Evolutionary conservation across 2,113 vertebrate genomes (phyloP), one percentile per base, ranked within the genome.

Genomic region (Cochlearius cochlearius): DNA sequence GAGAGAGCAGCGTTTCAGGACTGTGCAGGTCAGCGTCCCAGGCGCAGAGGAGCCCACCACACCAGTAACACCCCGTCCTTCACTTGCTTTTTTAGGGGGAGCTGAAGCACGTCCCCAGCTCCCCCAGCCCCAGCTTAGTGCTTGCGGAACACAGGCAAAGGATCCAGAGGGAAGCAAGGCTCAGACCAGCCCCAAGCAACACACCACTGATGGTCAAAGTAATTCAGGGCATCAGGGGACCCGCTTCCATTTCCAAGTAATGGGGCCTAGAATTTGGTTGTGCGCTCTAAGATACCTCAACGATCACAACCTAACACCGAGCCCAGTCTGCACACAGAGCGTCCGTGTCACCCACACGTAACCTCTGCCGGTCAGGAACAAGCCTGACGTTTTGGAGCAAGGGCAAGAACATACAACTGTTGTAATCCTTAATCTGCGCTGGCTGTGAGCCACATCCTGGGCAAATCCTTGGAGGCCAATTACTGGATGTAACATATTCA

Each of bases 241-340:
- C 47, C 13, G 4, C 8, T 84, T 6, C 39, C 15, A n/a, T 18
- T 72, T 79, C 34, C 59, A 77, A 38, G 20, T 25, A 45, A 60
- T 25, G 34, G 12, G 36, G 27, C 14, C 14, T 10, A 47, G 32
- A 55, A 77, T 16, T 23, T 5, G 34, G 27, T 19, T 49, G 32
- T 7, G 50, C 0, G 0, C 52, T 34, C 63, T 26, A 30, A 64
- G 6, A 5, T 5, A 55, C 6, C 3, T 0, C 9, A 47, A 55
- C 0, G 2, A 12, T 22, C 10, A 38, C 38, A 15, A 8, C 3
- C 22, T 53, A 45, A 4, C 11, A 5, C 26, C 0, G 1, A 71
- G 45, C 58, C 39, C 10, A 2, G 25, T 1, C 10, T 20, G 66
- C 22, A 36, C 34, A 15, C 12, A 0, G 45, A 53, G 32, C 2